Percentiles rank a stretch among this genome's conserved stretches.
phyloP scores from a whole-genome alignment of 2,113 vertebrate species.

The Collichthys lucidus region DNA sequence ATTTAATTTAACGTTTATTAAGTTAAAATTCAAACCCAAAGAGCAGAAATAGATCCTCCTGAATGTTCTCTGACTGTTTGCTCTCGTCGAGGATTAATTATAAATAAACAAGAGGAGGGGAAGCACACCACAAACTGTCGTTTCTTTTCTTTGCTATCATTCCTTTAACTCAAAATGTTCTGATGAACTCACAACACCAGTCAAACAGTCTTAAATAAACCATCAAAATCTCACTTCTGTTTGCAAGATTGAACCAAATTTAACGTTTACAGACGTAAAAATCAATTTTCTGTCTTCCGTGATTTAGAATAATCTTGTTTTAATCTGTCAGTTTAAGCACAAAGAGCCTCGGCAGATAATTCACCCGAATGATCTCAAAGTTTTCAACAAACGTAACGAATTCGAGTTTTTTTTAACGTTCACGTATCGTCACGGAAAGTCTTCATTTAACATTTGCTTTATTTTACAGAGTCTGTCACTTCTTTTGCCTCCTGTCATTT shows the following conservation, averaged over 20 bases:
- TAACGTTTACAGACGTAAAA: background rate
- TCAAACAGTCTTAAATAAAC: too few species aligned
- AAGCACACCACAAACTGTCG: conserved; percentile 15
- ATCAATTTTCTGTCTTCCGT: background rate
- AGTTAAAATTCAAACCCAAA: background rate
- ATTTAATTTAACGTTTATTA: background rate
- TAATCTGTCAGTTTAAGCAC: conserved; percentile 52
- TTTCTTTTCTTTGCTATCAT: conserved; percentile 6
- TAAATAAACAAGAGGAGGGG: background rate
- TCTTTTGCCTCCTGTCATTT: background rate
- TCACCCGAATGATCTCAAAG: background rate
- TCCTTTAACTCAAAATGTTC: background rate
- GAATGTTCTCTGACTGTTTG: conserved; percentile 33
- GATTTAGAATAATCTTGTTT: background rate
- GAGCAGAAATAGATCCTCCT: background rate
- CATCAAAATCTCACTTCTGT: too few species aligned
- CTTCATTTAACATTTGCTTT: conserved; percentile 4
- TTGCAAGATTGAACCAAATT: too few species aligned
- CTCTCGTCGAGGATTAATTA: background rate
- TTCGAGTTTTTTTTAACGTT: conserved; percentile 10
- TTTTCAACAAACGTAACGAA: background rate
- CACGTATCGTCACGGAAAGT: background rate
- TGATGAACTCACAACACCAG: background rate
- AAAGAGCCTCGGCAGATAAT: conserved; percentile 5
- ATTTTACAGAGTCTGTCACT: background rate